A percentile compares a stretch with the other conserved stretches of the same genome.
phyloP scores from a whole-genome alignment of 1,140 invertebrate genomes.

The Hycleus cichorii region DNA sequence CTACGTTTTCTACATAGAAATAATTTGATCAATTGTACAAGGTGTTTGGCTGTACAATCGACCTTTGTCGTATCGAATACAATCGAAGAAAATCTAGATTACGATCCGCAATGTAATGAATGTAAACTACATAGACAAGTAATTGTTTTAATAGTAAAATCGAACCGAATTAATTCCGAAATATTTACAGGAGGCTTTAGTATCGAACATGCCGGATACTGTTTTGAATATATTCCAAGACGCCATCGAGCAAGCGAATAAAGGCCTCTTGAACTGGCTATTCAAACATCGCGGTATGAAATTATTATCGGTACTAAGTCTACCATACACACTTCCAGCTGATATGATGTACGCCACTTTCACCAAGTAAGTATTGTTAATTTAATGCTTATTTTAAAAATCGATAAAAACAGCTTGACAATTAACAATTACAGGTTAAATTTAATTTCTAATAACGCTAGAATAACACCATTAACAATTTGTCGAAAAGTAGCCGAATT shows the following conservation, averaged over 20 bases:
- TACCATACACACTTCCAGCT: constrained; percentile 78
- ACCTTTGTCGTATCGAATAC: constrained; percentile 69
- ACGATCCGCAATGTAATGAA: constrained; percentile 74
- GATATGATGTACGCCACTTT: constrained; percentile 78
- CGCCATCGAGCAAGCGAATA: constrained; percentile 85
- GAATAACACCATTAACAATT: constrained; percentile 16
- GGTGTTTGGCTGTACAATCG: constrained; percentile 75
- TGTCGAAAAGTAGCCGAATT: constrained; percentile 18
- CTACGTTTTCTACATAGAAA: constrained; percentile 86
- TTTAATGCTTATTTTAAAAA: background rate
- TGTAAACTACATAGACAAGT: constrained; percentile 79
- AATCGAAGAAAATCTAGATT: constrained; percentile 60
- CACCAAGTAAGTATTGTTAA: constrained; percentile 60
- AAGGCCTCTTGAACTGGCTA: constrained; percentile 82
- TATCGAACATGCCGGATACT: constrained; percentile 79
- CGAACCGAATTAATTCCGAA: background rate
- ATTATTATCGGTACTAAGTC: constrained; percentile 65
- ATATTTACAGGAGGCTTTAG: constrained; percentile 65
- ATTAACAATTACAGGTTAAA: constrained; percentile 20
- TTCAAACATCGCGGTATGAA: constrained; percentile 76
- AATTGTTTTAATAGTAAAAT: constrained; percentile 15
- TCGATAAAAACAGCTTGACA: background rate
- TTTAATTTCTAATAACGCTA: constrained; percentile 11
- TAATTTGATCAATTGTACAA: constrained; percentile 79
- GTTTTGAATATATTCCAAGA: constrained; percentile 83